phyloP scores from a whole-genome alignment of 1,140 invertebrate species.

The Galleria mellonella region DNA sequence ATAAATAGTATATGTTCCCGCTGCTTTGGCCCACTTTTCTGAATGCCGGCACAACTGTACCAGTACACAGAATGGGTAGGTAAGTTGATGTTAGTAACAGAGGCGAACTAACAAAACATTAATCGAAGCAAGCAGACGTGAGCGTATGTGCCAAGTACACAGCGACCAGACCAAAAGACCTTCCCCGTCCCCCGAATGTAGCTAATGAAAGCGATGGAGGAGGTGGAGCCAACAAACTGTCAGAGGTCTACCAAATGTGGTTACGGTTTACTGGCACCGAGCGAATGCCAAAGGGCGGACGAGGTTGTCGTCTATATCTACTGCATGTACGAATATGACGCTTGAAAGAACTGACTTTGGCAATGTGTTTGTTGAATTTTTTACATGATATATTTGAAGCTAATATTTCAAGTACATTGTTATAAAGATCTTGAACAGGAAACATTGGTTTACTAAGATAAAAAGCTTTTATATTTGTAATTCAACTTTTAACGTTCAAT shows the following conservation, averaged over 20 bases:
- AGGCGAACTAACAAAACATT: conserved; percentile 44
- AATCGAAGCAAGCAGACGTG: conserved; percentile 36
- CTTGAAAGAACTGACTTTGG: conserved; percentile 32
- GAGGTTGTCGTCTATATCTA: conserved; percentile 16
- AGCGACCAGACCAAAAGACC: conserved; percentile 20
- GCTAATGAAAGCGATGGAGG: conserved; percentile 10
- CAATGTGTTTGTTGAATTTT: conserved; percentile 19
- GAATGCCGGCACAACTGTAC: conserved; percentile 26
- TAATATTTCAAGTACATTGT: not conserved
- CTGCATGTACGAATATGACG: conserved; percentile 15
- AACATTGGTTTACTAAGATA: too few species aligned
- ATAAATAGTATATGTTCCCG: too few species aligned
- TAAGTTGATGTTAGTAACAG: conserved; percentile 30
- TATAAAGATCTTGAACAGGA: too few species aligned
- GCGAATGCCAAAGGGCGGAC: conserved; percentile 41
- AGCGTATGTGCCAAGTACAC: conserved; percentile 34
- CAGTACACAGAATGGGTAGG: conserved; percentile 18
- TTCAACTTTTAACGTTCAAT: too few species aligned
- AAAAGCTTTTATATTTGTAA: too few species aligned
- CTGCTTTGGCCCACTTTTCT: conserved; percentile 3
- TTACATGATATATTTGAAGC: conserved; percentile 6
- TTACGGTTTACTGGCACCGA: conserved; percentile 26
- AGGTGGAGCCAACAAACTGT: conserved; percentile 32
- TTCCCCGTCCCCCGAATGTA: conserved; percentile 20
- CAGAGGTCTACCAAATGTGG: conserved; percentile 31